Evolutionary conservation across 1,140 invertebrate genomes (phyloP).

Genomic region (Adoxophyes honmai): DNA sequence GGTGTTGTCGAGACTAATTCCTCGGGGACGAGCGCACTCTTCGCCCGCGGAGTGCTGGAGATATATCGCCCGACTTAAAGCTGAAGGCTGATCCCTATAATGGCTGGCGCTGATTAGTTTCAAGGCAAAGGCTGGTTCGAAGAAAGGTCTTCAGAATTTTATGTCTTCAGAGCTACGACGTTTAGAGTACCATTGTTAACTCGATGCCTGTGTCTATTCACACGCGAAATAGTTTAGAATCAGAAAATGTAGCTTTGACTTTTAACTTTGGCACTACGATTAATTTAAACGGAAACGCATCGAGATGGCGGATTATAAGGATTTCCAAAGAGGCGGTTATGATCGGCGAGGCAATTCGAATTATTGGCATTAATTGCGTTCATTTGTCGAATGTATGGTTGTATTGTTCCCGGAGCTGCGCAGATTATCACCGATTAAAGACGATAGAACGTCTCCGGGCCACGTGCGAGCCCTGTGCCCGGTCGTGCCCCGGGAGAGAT

Average conservation of each 20-base stretch:
- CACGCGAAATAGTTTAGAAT: slow-evolving; percentile 1
- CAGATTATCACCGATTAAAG: slow-evolving; percentile 61
- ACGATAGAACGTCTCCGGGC: slow-evolving; percentile 45
- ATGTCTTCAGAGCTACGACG: slow-evolving; percentile 39
- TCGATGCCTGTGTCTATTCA: slow-evolving; percentile 24
- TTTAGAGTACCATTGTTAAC: slow-evolving; percentile 25
- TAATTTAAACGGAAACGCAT: slow-evolving; percentile 11
- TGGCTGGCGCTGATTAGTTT: slow-evolving; percentile 66
- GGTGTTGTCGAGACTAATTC: slow-evolving; percentile 65
- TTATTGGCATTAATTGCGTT: slow-evolving; percentile 49
- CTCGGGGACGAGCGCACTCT: slow-evolving; percentile 46
- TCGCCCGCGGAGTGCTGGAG: slow-evolving; percentile 46
- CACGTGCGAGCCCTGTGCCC: slow-evolving; percentile 51
- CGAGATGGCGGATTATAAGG: background rate
- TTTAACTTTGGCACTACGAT: slow-evolving; percentile 8
- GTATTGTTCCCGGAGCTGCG: slow-evolving; percentile 51
- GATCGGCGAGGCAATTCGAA: slow-evolving; percentile 19
- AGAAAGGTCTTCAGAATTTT: slow-evolving; percentile 52
- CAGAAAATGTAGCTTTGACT: background rate
- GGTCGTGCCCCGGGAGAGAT: slow-evolving; percentile 56
- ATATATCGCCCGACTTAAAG: slow-evolving; percentile 60
- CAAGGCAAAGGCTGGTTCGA: slow-evolving; percentile 63
- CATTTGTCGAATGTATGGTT: slow-evolving; percentile 52
- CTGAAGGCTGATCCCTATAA: slow-evolving; percentile 49
- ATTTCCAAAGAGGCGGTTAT: background rate